Percentiles rank a stretch among this genome's conserved stretches.
These are phyloP conservation scores for Sinocyclocheilus rhinocerous DNA, from an alignment of 2,113 vertebrate species.

Conservation along the genomic window DNA sequence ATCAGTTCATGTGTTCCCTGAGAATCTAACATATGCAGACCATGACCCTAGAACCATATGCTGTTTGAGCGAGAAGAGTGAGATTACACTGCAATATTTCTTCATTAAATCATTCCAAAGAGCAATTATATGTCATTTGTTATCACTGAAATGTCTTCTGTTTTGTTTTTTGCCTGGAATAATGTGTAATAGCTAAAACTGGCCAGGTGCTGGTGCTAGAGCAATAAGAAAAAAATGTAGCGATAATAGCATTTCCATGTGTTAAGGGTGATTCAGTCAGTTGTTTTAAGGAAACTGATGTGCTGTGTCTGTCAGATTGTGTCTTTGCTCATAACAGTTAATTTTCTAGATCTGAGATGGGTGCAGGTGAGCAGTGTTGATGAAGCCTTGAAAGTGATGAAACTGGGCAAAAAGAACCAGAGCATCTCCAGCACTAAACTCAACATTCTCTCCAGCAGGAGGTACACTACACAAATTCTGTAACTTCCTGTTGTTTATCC, in stretches of 20 bases:
- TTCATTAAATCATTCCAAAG: background rate
- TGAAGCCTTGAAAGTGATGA: conserved; percentile 88
- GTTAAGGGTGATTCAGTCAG: background rate
- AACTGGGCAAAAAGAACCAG: conserved; percentile 88
- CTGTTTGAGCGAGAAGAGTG: background rate
- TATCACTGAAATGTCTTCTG: background rate
- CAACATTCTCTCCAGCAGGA: conserved; percentile 90
- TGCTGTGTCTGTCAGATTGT: background rate
- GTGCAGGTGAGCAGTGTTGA: conserved; percentile 86
- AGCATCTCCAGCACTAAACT: conserved; percentile 90
- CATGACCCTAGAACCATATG: background rate
- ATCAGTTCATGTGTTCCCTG: background rate
- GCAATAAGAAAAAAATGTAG: background rate
- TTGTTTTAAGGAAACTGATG: background rate
- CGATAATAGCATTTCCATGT: background rate
- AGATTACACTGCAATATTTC: background rate
- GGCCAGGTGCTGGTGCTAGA: conserved; percentile 25
- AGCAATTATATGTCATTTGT: background rate
- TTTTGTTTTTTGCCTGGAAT: background rate
- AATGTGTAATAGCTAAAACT: conserved; percentile 16
- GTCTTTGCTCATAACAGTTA: background rate
- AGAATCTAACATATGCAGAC: background rate
- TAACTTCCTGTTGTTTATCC: background rate
- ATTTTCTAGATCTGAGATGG: conserved; percentile 87
- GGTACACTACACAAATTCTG: conserved; percentile 71